Evolutionary conservation across 2,797 vertebrate species (phyloP).

Genomic region (Arctocebus calabarensis): DNA sequence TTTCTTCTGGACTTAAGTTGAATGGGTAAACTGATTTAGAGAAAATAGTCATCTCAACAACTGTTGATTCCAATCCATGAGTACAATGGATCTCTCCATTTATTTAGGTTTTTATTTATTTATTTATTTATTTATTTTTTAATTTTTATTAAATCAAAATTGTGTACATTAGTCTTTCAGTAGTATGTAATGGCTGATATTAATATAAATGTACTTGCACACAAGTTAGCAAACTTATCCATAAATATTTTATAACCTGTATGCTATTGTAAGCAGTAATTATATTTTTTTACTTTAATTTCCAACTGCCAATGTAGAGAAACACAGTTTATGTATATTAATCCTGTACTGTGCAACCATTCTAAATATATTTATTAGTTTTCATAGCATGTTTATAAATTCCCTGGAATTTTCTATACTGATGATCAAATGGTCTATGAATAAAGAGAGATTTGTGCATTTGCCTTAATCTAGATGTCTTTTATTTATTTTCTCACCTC

Average conservation of each 20-base stretch:
- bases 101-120: not conserved
- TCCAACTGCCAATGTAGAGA: not conserved
- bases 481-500: not conserved
- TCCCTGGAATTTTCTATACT: not conserved
- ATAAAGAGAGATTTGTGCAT: not conserved
- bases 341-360: not conserved
- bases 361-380: not conserved
- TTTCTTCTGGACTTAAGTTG: not conserved
- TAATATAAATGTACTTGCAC: not conserved
- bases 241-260: not conserved
- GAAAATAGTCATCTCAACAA: not conserved
- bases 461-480: not conserved
- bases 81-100: not conserved
- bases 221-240: not conserved
- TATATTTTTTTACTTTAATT: not conserved
- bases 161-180: no score
- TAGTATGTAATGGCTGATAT: not conserved
- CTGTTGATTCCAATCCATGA: not conserved
- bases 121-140: no score
- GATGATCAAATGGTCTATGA: not conserved
- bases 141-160: no score
- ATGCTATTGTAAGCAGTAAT: not conserved
- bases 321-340: not conserved
- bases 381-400: not conserved
- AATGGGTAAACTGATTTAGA: not conserved